Percentiles rank a stretch among this genome's conserved stretches.
These are phyloP conservation scores for Porphyrio hochstetteri DNA, from an alignment of 2,113 vertebrate genomes.

Conservation along the genomic window DNA sequence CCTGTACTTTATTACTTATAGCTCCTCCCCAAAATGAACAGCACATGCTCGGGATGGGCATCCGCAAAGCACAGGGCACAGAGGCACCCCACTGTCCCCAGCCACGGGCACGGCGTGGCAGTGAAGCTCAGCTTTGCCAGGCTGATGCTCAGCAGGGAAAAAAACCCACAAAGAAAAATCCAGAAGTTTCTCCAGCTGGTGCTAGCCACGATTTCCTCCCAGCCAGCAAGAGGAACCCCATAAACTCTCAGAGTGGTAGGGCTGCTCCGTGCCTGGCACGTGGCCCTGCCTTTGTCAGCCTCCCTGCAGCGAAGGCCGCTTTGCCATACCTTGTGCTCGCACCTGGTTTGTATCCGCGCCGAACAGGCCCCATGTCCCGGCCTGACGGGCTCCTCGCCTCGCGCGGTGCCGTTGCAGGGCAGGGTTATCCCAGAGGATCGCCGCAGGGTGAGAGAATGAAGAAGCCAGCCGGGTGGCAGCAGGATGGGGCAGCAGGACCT, in stretches of 20 bases:
- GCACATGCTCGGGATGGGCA: accelerated
- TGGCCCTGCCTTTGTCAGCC: background rate
- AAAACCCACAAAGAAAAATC: background rate
- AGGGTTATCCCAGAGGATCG: conserved; percentile 57
- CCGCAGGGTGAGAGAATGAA: conserved; percentile 78
- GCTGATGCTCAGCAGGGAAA: background rate
- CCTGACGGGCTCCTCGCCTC: background rate
- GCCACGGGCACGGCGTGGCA: accelerated
- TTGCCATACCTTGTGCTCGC: background rate
- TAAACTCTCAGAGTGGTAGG: accelerated
- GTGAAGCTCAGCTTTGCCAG: background rate
- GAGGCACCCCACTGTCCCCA: background rate
- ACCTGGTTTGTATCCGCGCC: accelerated
- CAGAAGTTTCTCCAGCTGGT: background rate
- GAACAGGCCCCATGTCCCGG: accelerated
- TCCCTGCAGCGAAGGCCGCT: background rate
- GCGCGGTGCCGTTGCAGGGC: conserved; percentile 15
- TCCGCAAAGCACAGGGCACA: background rate
- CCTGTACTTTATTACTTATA: background rate
- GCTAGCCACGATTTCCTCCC: background rate
- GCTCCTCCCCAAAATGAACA: background rate
- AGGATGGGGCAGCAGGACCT: conserved; percentile 87
- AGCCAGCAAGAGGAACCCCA: background rate
- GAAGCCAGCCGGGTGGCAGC: conserved; percentile 71
- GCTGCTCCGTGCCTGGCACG: accelerated